Conservation (phyloP, 30 jellyfish, hydroid and myxozoan species). For the Turritopsis rubra region DNA sequence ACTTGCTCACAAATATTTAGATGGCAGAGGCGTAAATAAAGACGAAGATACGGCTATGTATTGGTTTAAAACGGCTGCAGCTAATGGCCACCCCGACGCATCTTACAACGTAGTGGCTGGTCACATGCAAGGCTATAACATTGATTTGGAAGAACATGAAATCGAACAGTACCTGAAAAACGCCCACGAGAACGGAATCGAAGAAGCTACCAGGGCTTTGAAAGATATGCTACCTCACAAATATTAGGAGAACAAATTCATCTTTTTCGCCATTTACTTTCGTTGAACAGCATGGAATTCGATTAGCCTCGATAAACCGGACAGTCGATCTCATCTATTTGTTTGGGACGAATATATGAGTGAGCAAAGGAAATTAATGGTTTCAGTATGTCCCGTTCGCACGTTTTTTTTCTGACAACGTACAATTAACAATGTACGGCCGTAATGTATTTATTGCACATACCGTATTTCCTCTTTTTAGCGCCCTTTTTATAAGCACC, state of each 20-base stretch:
- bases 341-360: no score
- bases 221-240: slow-evolving; percentile 83
- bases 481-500: no score
- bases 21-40: slow-evolving; percentile 76
- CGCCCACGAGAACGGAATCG: slow-evolving; percentile 90
- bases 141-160: slow-evolving; percentile 87
- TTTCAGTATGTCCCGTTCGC: no score
- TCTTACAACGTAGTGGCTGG: slow-evolving; percentile 85
- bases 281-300: background rate
- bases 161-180: slow-evolving; percentile 66
- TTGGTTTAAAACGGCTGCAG: slow-evolving; percentile 88
- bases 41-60: slow-evolving; percentile 88
- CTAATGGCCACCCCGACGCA: slow-evolving; percentile 88
- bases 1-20: slow-evolving; percentile 70
- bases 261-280: no score
- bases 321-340: no score
- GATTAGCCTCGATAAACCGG: no score
- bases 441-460: no score
- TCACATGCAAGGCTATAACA: slow-evolving; percentile 88
- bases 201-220: slow-evolving; percentile 74
- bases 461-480: no score
- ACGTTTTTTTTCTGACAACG: no score
- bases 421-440: no score
- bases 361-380: no score
- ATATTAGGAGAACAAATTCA: slow-evolving; percentile 30